phyloP scores from a whole-genome alignment of 2,797 vertebrate genomes.

The Crocodylus rhombifer region DNA sequence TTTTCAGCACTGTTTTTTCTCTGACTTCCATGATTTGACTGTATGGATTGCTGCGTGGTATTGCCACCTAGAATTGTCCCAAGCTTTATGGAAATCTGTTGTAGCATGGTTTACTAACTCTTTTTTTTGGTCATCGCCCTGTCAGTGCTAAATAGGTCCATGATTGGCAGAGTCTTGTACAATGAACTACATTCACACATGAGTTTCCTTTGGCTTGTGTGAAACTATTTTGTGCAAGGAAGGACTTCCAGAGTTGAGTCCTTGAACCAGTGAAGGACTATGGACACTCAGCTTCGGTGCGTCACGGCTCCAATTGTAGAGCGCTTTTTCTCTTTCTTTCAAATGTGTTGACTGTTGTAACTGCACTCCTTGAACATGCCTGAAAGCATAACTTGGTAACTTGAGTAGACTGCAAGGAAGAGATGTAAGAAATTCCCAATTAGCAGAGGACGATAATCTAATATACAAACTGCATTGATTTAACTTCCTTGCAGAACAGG shows the following conservation, averaged over 20 bases:
- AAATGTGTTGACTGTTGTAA: background rate
- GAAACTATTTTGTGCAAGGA: background rate
- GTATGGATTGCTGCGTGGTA: background rate
- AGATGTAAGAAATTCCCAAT: background rate
- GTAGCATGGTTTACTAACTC: background rate
- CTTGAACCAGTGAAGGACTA: background rate
- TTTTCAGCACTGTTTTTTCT: too few relatives aligned
- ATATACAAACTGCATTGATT: background rate
- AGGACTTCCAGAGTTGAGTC: background rate
- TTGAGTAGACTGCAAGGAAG: background rate
- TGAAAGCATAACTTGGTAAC: background rate
- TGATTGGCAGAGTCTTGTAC: too few relatives aligned
- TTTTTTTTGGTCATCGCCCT: background rate
- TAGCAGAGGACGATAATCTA: background rate
- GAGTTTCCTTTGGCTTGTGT: too few relatives aligned
- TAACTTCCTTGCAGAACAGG: background rate
- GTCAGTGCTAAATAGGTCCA: fast-evolving
- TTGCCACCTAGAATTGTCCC: background rate
- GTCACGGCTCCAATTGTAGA: background rate
- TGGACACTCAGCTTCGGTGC: too few relatives aligned
- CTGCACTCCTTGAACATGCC: background rate
- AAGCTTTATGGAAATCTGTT: background rate
- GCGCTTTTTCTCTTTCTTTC: background rate
- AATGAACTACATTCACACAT: too few relatives aligned
- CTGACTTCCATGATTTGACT: too few relatives aligned